A percentile compares a stretch with the other conserved stretches of the same genome.
These are phyloP conservation scores for Garrulus glandarius DNA, from an alignment of 2,797 vertebrate species.

Conservation along the genomic window DNA sequence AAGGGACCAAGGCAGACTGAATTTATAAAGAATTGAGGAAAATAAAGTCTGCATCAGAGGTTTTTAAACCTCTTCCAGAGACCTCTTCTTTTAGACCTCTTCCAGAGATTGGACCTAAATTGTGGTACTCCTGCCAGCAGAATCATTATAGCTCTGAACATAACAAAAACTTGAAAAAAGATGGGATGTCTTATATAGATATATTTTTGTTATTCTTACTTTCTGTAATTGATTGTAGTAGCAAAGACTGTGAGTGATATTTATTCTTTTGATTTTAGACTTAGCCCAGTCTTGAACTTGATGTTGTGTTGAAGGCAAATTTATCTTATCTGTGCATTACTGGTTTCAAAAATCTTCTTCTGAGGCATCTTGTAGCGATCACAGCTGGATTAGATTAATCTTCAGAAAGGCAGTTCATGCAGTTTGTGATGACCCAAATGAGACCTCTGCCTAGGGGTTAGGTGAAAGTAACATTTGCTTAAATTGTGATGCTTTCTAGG, in stretches of 20 bases:
- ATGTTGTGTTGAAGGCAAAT: not conserved
- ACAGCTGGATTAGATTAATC: constrained; percentile 5
- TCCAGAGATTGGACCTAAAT: not conserved
- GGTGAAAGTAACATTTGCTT: not conserved
- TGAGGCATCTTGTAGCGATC: not conserved
- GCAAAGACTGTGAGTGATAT: not conserved
- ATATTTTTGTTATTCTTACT: not conserved
- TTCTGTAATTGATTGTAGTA: not conserved
- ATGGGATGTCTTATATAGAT: not conserved
- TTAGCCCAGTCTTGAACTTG: not conserved
- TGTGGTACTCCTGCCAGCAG: not conserved
- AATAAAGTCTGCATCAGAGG: not conserved
- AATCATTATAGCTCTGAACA: not conserved
- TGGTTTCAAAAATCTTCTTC: not conserved
- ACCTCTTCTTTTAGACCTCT: not conserved
- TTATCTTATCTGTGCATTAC: not conserved
- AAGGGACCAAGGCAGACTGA: not conserved
- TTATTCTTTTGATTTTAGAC: not conserved
- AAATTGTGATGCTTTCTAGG: not conserved
- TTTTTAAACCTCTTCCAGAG: not conserved
- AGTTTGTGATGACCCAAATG: not conserved
- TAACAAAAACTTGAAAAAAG: not conserved
- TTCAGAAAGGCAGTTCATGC: not conserved
- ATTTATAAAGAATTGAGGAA: not conserved
- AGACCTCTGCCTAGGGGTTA: not conserved